A percentile compares a stretch with the other conserved stretches of the same genome.
Conservation (phyloP, 2,888 invertebrate genomes). For the Drepana falcataria region DNA sequence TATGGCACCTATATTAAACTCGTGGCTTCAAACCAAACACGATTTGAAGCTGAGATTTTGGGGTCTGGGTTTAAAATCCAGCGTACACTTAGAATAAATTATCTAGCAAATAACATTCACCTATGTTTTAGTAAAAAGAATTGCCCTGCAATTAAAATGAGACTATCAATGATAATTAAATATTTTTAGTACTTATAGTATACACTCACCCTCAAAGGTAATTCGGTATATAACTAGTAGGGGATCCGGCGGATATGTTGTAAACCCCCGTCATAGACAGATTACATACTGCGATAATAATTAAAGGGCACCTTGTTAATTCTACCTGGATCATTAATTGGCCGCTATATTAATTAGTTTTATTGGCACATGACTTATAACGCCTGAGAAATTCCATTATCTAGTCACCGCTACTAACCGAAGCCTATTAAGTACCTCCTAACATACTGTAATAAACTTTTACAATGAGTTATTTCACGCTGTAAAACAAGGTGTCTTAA, state of each 20-base stretch:
- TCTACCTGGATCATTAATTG: conserved; percentile 69
- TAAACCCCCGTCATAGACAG: conserved; percentile 62
- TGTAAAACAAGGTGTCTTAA: background rate
- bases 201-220: background rate
- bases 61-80: no score
- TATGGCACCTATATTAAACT: no score
- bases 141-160: no score
- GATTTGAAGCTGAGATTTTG: no score
- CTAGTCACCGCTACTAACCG: background rate
- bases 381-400: background rate
- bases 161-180: no score
- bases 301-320: conserved; percentile 71
- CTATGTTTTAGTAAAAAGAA: no score
- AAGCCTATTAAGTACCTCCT: background rate
- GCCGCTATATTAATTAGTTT: conserved; percentile 50
- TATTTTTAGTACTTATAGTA: background rate
- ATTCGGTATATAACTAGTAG: conserved; percentile 50
- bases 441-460: background rate
- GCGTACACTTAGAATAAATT: no score
- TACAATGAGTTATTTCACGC: background rate
- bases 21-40: no score
- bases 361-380: conserved; percentile 26
- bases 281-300: conserved; percentile 60
- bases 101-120: no score
- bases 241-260: conserved; percentile 65